phyloP scores from a whole-genome alignment of 2,113 vertebrate species.

The Channa argus region DNA sequence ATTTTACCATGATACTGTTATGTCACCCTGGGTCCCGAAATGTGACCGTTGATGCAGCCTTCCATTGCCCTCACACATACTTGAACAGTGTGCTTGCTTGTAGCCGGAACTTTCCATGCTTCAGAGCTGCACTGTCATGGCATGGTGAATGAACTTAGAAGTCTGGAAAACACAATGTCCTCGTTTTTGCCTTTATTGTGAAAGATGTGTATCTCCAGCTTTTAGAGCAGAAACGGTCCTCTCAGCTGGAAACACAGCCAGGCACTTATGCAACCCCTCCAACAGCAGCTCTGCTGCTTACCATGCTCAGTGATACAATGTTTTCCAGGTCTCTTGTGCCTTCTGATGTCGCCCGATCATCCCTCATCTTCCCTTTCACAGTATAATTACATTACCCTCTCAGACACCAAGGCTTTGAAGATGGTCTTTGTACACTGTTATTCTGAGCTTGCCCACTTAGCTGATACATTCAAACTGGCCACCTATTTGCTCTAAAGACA shows the following conservation, averaged over 20 bases:
- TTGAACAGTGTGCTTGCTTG: not conserved
- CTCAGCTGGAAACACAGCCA: not conserved
- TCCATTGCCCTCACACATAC: not conserved
- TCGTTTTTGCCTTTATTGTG: not conserved
- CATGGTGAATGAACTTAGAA: not conserved
- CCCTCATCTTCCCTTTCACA: not conserved
- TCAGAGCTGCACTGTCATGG: not conserved
- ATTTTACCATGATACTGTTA: not conserved
- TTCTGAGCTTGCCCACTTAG: not conserved
- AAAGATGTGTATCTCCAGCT: not conserved
- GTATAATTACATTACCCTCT: not conserved
- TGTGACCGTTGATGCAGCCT: not conserved
- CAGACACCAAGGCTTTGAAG: not conserved
- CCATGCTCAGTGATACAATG: not conserved
- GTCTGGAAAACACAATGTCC: not conserved
- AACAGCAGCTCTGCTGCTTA: not conserved
- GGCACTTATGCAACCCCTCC: not conserved
- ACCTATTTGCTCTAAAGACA: too few relatives aligned
- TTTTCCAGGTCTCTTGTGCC: not conserved
- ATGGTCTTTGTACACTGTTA: not conserved
- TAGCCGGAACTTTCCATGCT: not conserved
- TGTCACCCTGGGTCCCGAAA: not conserved
- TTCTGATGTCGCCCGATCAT: not conserved
- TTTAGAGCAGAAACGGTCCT: not conserved
- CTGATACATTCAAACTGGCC: too few relatives aligned